Evolutionary conservation across 2,797 vertebrate species (phyloP), one percentile per base, ranked within the genome.

Genomic region (Typhlichthys subterraneus): DNA sequence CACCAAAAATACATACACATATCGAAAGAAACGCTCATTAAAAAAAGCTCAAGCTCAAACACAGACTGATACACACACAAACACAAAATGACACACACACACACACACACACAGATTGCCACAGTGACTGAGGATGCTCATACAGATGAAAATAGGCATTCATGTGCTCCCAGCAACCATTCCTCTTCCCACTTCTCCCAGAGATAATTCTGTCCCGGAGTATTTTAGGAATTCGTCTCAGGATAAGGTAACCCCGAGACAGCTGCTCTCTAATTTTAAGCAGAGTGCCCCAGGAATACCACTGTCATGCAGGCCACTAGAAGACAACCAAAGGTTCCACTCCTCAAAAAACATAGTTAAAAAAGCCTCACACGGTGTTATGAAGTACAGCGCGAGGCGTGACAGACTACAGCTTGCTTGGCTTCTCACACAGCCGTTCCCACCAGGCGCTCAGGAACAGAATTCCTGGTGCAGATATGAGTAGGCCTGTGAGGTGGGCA

Each of bases 241-340:
- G 85, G 81, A 92, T 84, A 87, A 91, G 79, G 90, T 85, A 87
- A 88, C 85, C 82, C 83, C 56, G 73, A 73, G 81, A 85, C 92
- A 94, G 91, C 90, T 94, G 92, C 88, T 79, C 75, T 87, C 86
- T 91, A 84, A 92, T 90, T 93, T 92, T 89, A 91, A 89, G 85
- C 76, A 69, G 70, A 89, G 77, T 76, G 75, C 77, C 65, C 1
- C 49, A 48, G 80, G 23, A 72, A 90, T 87, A 80, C 38, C 66
- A 79, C 74, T 65, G 60, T 79, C 69, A 61, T 54, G 53, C 57
- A 53, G 73, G 2, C 46, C 59, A 55, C 50, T 11, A 59, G 61
- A 63, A 57, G 53, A 29, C 14, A 12, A 8, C 42, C n/a, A 23
- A 29, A 65, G 58, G 63, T 53, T 63, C 58, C 48, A 77, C 60